Percentiles rank a stretch among this genome's conserved stretches.
Conservation (phyloP, 2,888 invertebrate genomes). For the Pterobdella sp. region DNA sequence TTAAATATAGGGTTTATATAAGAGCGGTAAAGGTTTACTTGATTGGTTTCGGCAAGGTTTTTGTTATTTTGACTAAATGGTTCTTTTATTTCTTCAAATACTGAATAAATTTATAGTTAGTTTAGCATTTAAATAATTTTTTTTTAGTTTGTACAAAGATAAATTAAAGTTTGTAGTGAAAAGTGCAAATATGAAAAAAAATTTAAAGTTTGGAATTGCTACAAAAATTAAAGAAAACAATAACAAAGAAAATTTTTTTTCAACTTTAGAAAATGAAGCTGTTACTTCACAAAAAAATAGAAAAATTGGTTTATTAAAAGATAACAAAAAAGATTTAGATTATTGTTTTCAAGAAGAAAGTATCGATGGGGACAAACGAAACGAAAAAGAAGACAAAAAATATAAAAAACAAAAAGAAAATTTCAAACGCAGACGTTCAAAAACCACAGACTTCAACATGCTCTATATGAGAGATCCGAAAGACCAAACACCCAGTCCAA, state of each 20-base stretch:
- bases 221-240: neutral
- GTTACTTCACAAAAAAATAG: neutral
- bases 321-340: neutral
- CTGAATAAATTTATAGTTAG: neutral
- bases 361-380: neutral
- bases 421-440: neutral
- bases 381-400: neutral
- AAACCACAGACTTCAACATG: conserved; percentile 12
- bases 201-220: neutral
- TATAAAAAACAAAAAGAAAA: neutral
- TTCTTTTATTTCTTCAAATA: neutral
- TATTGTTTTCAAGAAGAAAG: conserved; percentile 9
- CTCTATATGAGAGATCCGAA: neutral
- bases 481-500: neutral
- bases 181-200: neutral
- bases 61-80: no score
- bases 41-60: no score
- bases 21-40: no score
- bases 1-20: neutral
- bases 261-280: neutral
- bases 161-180: neutral
- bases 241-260: neutral
- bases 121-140: neutral
- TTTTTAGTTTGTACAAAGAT: neutral
- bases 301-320: neutral